These are phyloP conservation scores for Gambelia wislizenii DNA, from an alignment of 2,797 vertebrate species.

Conservation along the genomic window DNA sequence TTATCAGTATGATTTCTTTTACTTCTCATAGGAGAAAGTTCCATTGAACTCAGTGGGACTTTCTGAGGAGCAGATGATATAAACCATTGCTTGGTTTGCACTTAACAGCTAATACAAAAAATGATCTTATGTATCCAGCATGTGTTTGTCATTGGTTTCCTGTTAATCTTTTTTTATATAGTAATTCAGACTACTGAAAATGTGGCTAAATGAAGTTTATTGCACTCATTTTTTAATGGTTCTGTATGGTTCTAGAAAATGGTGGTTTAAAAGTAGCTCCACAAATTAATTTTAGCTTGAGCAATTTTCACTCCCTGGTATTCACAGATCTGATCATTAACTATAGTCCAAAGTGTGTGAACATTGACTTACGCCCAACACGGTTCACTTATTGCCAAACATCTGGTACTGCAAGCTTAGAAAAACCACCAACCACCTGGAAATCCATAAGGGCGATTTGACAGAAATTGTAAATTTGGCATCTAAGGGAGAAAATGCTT, in stretches of 20 bases:
- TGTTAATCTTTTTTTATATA: too few relatives aligned
- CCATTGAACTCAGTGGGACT: too few relatives aligned
- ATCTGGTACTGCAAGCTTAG: background rate
- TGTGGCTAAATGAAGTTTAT: background rate
- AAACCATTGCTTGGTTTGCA: too few relatives aligned
- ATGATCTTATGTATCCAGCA: too few relatives aligned
- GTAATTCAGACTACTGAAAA: too few relatives aligned
- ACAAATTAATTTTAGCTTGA: background rate
- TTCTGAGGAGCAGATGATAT: too few relatives aligned
- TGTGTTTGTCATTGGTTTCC: too few relatives aligned
- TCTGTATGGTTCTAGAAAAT: background rate
- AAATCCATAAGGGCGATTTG: background rate
- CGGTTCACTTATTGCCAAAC: background rate
- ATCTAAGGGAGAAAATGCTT: background rate
- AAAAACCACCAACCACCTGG: background rate
- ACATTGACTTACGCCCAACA: background rate
- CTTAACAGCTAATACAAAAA: too few relatives aligned
- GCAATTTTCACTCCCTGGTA: background rate
- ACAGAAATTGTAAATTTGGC: background rate
- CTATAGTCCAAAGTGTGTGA: background rate
- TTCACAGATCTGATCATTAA: background rate
- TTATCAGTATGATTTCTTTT: too few relatives aligned
- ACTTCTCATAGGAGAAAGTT: too few relatives aligned
- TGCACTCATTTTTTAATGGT: too few relatives aligned
- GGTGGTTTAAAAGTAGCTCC: background rate